Evolutionary conservation across 2,113 vertebrate genomes (phyloP).

Genomic region (mouse (Mus musculus)): GRCm39 chr4:40991501-40992000

Average conservation of each 20-base stretch:
- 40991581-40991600: no score
- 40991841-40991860: conserved; percentile 93
- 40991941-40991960: background rate
- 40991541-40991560: background rate
- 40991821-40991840: conserved; percentile 94
- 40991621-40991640: background rate
- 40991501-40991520: background rate
- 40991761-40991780: conserved; percentile 90
- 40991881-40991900: conserved; percentile 87
- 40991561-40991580: background rate
- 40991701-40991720: conserved; percentile 21
- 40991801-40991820: conserved; percentile 93
- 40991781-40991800: conserved; percentile 93
- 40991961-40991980: background rate
- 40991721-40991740: conserved; percentile 58
- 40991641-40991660: background rate
- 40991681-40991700: conserved; percentile 17
- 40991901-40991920: background rate
- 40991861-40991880: conserved; percentile 92
- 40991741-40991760: conserved; percentile 97
- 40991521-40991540: background rate
- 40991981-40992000: background rate
- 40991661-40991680: background rate
- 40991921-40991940: conserved; percentile 4
- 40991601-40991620: background rate